Evolutionary conservation across 2,113 vertebrate genomes (phyloP).

Genomic region (Solea solea): DNA sequence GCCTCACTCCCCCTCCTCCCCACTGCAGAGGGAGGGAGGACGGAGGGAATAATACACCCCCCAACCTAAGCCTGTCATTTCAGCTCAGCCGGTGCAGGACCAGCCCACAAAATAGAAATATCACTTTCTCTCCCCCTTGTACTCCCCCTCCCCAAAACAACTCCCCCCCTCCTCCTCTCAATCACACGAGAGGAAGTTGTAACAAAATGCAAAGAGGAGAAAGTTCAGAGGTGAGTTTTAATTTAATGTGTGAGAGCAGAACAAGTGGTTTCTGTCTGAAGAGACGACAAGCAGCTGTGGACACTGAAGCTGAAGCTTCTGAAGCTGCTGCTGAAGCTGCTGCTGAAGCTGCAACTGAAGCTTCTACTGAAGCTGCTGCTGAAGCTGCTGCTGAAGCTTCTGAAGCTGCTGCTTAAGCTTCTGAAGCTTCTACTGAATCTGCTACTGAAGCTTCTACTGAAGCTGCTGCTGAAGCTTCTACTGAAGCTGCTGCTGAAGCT

Average conservation of each 20-base stretch:
- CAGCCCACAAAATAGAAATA: conserved; percentile 58
- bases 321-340: too few relatives aligned
- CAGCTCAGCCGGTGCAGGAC: conserved; percentile 33
- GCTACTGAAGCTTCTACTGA: neutral
- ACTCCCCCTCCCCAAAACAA: conserved; percentile 12
- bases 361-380: neutral
- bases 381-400: neutral
- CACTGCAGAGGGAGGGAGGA: conserved; percentile 23
- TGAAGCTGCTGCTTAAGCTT: neutral
- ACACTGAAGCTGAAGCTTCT: too few relatives aligned
- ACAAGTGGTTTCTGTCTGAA: neutral
- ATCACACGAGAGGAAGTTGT: conserved; percentile 39
- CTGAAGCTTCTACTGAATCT: neutral
- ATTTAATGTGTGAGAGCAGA: neutral
- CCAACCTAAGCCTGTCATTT: conserved; percentile 50
- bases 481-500: too few relatives aligned
- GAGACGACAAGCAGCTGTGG: neutral
- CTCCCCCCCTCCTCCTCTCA: conserved; percentile 25
- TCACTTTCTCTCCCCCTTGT: conserved; percentile 37
- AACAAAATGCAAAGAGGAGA: neutral
- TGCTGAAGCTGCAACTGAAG: too few relatives aligned
- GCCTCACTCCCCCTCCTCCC: neutral
- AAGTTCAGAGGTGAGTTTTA: neutral
- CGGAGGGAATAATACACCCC: conserved; percentile 49
- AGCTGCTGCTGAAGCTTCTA: too few relatives aligned